Percentiles rank a stretch among this genome's conserved stretches.
These are phyloP conservation scores for Malachius bipustulatus DNA, from an alignment of 2,888 invertebrate genomes.

Conservation along the genomic window DNA sequence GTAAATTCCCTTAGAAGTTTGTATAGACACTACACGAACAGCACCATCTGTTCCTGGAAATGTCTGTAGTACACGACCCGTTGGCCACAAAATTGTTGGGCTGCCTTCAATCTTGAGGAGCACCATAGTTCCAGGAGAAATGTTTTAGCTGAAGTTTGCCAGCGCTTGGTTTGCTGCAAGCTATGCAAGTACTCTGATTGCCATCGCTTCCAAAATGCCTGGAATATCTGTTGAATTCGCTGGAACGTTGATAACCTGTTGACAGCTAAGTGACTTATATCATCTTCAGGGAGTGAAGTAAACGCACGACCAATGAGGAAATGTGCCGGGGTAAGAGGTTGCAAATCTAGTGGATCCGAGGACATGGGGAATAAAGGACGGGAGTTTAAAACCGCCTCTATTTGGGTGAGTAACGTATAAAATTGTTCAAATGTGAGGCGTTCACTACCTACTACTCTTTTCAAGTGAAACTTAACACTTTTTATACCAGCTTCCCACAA, in stretches of 20 bases:
- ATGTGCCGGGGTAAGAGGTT: constrained; percentile 17
- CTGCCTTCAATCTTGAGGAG: too few species aligned
- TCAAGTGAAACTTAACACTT: constrained; percentile 12
- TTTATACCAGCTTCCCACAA: constrained; percentile 16
- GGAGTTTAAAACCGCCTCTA: constrained; percentile 23
- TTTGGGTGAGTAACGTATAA: constrained; percentile 18
- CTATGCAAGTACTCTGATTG: constrained; percentile 8
- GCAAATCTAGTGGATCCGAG: constrained; percentile 15
- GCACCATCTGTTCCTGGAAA: constrained; percentile 7
- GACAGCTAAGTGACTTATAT: constrained; percentile 3
- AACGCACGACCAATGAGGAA: constrained; percentile 23
- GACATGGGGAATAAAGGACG: constrained; percentile 20
- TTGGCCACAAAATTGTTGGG: too few species aligned
- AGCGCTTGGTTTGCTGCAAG: too few species aligned
- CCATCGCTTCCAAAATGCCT: constrained; percentile 11
- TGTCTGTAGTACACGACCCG: not conserved
- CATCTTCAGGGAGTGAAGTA: constrained; percentile 11
- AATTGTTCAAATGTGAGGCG: constrained; percentile 22
- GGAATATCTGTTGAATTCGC: constrained; percentile 8
- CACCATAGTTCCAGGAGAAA: too few species aligned
- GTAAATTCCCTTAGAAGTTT: constrained; percentile 5
- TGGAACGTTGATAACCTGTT: constrained; percentile 9
- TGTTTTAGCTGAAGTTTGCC: too few species aligned
- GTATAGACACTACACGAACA: constrained; percentile 8
- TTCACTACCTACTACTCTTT: constrained; percentile 17